These are phyloP conservation scores for Spodoptera litura DNA, from an alignment of 1,140 invertebrate genomes.

Conservation along the genomic window DNA sequence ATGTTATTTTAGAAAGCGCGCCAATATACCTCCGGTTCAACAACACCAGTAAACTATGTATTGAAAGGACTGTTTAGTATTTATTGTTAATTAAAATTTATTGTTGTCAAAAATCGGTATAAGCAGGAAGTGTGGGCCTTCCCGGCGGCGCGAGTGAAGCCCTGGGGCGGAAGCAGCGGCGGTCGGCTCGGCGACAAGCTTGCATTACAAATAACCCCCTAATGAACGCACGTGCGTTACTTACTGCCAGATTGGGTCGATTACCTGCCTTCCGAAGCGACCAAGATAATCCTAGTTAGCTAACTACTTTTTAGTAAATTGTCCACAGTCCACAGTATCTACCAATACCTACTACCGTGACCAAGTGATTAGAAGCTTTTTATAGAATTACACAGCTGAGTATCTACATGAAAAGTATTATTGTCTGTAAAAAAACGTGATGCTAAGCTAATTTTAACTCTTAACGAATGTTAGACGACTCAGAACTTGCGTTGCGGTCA, in stretches of 20 bases:
- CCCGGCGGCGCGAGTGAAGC: conserved; percentile 76
- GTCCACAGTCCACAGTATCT: not conserved
- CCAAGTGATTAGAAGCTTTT: no score
- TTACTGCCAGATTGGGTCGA: conserved; percentile 54
- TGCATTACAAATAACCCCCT: conserved; percentile 81
- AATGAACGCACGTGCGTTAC: conserved; percentile 74
- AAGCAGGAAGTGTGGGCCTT: conserved; percentile 80
- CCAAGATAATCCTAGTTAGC: conserved; percentile 39
- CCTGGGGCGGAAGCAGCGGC: conserved; percentile 73
- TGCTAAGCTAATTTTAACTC: no score
- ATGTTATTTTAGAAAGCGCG: not conserved
- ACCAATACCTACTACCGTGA: no score
- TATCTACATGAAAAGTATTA: no score
- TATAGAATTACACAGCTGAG: no score
- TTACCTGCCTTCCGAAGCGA: conserved; percentile 46
- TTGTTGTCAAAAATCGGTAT: conserved; percentile 76
- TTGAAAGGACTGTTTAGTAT: conserved; percentile 57
- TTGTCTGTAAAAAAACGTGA: not conserved
- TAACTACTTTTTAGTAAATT: not conserved
- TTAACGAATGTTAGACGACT: no score
- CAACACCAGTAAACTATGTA: conserved; percentile 62
- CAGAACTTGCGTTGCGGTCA: no score
- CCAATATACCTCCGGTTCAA: conserved; percentile 56
- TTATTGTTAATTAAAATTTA: conserved; percentile 64
- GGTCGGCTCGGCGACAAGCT: conserved; percentile 65